phyloP scores from a whole-genome alignment of 1,140 invertebrate species.

The Drosophila mayri region DNA sequence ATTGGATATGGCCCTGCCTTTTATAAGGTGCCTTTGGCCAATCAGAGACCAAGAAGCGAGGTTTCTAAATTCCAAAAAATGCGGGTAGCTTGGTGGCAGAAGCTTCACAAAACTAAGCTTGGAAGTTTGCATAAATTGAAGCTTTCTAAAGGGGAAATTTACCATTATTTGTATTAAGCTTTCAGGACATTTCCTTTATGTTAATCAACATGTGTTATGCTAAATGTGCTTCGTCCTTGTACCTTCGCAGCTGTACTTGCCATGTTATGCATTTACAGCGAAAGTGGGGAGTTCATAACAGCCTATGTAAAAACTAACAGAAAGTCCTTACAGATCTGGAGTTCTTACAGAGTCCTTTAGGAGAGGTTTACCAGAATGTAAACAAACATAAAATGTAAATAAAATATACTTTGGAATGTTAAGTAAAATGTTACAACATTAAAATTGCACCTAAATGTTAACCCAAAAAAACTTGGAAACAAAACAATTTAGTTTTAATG shows the following conservation, averaged over 20 bases:
- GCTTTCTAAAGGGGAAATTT: conserved; percentile 43
- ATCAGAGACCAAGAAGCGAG: conserved; percentile 42
- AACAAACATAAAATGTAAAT: neutral
- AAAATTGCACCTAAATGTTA: no score
- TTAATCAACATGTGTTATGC: neutral
- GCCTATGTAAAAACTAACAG: neutral
- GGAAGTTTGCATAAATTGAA: conserved; percentile 29
- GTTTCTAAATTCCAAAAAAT: conserved; percentile 44
- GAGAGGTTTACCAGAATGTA: neutral
- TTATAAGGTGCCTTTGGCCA: conserved; percentile 62
- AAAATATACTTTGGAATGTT: neutral
- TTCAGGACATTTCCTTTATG: conserved; percentile 22
- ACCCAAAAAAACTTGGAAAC: neutral
- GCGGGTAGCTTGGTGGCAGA: conserved; percentile 20
- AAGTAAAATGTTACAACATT: neutral
- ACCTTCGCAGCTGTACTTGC: neutral
- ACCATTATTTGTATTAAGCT: conserved; percentile 46
- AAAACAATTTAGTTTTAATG: neutral
- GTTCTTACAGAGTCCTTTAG: no score
- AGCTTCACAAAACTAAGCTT: conserved; percentile 44
- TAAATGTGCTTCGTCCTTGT: no score
- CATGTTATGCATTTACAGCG: neutral
- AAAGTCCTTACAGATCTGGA: neutral
- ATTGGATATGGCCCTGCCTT: conserved; percentile 60
- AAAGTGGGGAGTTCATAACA: conserved; percentile 7